These are phyloP conservation scores for Euclidia mi DNA, from an alignment of 2,888 invertebrate genomes.

Conservation along the genomic window DNA sequence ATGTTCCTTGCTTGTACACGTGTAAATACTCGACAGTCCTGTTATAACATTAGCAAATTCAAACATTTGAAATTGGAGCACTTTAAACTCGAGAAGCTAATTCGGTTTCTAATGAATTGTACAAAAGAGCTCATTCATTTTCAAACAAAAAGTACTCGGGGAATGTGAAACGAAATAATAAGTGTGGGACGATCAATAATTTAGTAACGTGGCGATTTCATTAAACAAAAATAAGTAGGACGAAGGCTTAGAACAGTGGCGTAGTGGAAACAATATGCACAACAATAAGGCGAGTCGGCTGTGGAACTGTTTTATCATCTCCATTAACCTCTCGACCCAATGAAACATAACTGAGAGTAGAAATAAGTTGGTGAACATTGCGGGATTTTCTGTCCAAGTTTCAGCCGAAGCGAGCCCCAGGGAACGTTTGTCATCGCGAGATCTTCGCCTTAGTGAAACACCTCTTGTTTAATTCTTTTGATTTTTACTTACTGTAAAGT, in stretches of 20 bases:
- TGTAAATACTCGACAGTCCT: constrained; percentile 25
- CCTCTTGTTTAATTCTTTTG: constrained; percentile 62
- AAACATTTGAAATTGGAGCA: constrained; percentile 43
- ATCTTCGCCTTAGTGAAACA: constrained; percentile 42
- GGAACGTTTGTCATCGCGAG: constrained; percentile 72
- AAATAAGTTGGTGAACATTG: constrained; percentile 67
- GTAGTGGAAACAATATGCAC: constrained; percentile 29
- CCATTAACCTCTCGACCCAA: constrained; percentile 67
- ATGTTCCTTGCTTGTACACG: constrained; percentile 12
- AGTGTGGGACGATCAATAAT: constrained; percentile 7
- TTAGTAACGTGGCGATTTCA: constrained; percentile 4
- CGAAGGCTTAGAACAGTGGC: not conserved
- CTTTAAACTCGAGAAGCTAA: constrained; percentile 32
- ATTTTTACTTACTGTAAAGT: constrained; percentile 57
- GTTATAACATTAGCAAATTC: constrained; percentile 23
- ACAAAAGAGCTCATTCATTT: constrained; percentile 40
- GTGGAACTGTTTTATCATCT: constrained; percentile 68
- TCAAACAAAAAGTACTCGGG: constrained; percentile 32
- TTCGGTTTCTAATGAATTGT: constrained; percentile 44
- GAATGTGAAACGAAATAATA: constrained; percentile 32
- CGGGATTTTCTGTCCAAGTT: constrained; percentile 66
- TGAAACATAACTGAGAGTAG: constrained; percentile 67
- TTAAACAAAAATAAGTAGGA: constrained; percentile 6
- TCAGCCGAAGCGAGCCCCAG: constrained; percentile 60
- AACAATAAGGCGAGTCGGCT: constrained; percentile 46